Evolutionary conservation across 2,888 invertebrate genomes (phyloP), one percentile per base, ranked within the genome.

Genomic region (Panorpa germanica): DNA sequence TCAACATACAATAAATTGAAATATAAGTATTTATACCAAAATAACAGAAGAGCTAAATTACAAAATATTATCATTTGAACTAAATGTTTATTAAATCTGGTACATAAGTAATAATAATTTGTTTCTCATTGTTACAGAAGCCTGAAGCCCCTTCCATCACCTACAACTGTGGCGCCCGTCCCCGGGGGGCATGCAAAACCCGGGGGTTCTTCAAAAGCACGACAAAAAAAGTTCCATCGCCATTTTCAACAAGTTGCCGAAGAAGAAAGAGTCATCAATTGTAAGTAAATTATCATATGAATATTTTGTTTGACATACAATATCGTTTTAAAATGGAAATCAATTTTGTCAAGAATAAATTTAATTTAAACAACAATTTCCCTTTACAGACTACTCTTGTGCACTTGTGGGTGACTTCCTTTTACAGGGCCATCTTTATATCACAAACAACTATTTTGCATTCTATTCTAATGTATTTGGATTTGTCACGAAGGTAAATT

Each of bases 401-500:
- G 90, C 90, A 36, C 66, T 88, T 43, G 80, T 88, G 36, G 82
- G 83, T 37, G 91, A 91, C 53, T 83, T 90, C 43, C 59, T 91
- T 30, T 68, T 91, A 14, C 91, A 91, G 61, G 91, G 91, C 32
- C 80, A 85, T 50, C 67, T 93, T 42, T 91, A 90, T 60, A 85
- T 91, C 49, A 88, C 90, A 38, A 77, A 81, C 49, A 85, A 88
- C 52, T 86, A 86, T 60, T 86, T 91, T 59, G 90, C 88, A 43
- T 91, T 91, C 63, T 86, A 91, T 57, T 90, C 91, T 38, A 90
- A 90, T 54, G 88, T 93, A 35, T 86, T 90, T 53, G 90, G 90
- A 46, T 83, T 86, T 56, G 82, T 88, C 40, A 85, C 88, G 46
- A 83, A 83, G 25, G 11, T 25, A 29, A 19, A 11, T 25, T 8